phyloP scores from a whole-genome alignment of 1,140 invertebrate genomes.

The Ditylenchus dipsaci region DNA sequence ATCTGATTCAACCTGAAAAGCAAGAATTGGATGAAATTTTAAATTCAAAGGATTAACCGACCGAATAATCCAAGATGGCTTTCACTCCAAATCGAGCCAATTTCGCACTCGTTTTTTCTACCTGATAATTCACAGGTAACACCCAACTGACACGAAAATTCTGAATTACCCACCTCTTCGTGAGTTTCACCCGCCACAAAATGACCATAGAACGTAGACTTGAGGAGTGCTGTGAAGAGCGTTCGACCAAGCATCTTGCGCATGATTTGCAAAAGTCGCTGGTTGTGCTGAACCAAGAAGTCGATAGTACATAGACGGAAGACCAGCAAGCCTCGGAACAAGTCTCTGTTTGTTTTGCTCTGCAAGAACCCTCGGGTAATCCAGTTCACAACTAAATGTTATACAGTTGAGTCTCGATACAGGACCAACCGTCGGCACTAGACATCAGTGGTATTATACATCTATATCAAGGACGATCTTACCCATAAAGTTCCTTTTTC shows the following conservation, averaged over 20 bases:
- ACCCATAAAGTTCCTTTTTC: too few species aligned
- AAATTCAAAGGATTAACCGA: too few species aligned
- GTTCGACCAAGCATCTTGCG: constrained; percentile 75
- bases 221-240: constrained; percentile 83
- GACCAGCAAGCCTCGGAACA: constrained; percentile 83
- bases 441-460: too few species aligned
- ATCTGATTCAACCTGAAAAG: constrained; percentile 75
- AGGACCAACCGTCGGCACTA: too few species aligned
- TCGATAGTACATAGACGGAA: constrained; percentile 85
- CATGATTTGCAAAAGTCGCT: constrained; percentile 82
- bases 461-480: too few species aligned
- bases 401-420: too few species aligned
- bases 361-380: constrained; percentile 58
- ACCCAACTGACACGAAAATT: background rate
- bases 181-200: constrained; percentile 94
- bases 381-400: too few species aligned
- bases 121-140: constrained; percentile 16
- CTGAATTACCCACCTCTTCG: constrained; percentile 69
- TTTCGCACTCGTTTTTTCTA: constrained; percentile 68
- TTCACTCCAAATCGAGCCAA: constrained; percentile 91
- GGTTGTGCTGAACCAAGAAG: constrained; percentile 86
- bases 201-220: constrained; percentile 92
- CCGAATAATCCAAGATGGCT: constrained; percentile 66
- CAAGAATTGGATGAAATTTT: too few species aligned
- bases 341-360: constrained; percentile 88